Evolutionary conservation across 1,140 invertebrate species (phyloP).

Genomic region (Bombus ignitus): DNA sequence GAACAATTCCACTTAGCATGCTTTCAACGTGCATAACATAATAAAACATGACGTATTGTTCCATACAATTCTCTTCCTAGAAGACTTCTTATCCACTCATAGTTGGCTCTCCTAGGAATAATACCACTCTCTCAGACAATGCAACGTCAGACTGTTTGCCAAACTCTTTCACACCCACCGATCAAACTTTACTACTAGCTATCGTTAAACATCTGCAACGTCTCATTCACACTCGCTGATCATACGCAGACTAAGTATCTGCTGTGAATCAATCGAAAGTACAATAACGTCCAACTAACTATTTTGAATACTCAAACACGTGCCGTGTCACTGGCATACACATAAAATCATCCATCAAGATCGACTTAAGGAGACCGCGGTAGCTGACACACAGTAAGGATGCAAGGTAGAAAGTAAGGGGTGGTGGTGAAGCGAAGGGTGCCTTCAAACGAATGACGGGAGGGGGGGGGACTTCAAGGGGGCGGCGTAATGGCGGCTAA

Average conservation of each 20-base stretch:
- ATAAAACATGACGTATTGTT: background rate
- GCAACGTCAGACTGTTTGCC: background rate
- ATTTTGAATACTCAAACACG: background rate
- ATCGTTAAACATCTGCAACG: no score
- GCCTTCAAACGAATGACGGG: background rate
- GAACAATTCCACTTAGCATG: background rate
- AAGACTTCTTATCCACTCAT: background rate
- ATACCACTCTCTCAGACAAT: background rate
- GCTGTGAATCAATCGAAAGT: no score
- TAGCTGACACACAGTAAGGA: background rate
- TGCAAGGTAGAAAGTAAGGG: background rate
- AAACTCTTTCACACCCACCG: background rate
- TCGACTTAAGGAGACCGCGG: background rate
- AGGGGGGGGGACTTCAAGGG: background rate
- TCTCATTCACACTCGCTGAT: no score
- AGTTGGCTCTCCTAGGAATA: background rate
- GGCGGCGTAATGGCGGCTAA: conserved; percentile 75
- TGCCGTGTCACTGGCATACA: background rate
- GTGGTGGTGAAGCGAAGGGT: background rate
- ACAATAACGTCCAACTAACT: no score
- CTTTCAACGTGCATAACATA: background rate
- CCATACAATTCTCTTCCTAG: background rate
- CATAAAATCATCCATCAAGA: background rate
- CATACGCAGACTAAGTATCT: no score
- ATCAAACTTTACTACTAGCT: no score